A percentile compares a stretch with the other conserved stretches of the same genome.
phyloP scores from a whole-genome alignment of 2,113 vertebrate species.

The Chaetorhynchus papuensis region DNA sequence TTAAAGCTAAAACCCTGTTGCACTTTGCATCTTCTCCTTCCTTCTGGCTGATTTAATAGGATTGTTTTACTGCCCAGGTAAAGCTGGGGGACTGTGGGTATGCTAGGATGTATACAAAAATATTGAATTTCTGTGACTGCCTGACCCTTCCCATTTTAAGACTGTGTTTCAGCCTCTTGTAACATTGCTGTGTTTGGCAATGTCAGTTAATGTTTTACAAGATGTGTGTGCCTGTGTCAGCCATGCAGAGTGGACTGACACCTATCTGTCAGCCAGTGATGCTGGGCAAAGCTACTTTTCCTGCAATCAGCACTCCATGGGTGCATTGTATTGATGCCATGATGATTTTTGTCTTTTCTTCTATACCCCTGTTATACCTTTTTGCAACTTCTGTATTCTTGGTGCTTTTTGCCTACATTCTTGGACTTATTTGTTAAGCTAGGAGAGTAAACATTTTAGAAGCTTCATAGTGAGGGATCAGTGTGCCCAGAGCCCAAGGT shows the following conservation, averaged over 20 bases:
- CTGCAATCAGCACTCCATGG: fast-evolving
- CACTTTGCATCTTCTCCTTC: not conserved
- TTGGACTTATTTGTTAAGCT: too few species aligned
- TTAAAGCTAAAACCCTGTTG: not conserved
- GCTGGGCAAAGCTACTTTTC: not conserved
- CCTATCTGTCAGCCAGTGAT: not conserved
- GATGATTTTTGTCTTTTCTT: too few species aligned
- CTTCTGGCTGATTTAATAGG: not conserved
- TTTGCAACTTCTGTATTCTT: too few species aligned
- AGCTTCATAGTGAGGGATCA: too few species aligned
- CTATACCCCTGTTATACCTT: too few species aligned
- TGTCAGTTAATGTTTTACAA: not conserved
- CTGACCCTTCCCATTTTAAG: not conserved
- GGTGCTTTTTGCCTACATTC: too few species aligned
- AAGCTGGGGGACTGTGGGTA: not conserved
- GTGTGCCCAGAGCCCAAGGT: too few species aligned
- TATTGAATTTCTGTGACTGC: not conserved
- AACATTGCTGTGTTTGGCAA: not conserved
- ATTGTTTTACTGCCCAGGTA: not conserved
- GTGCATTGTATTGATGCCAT: not conserved
- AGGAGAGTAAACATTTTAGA: too few species aligned
- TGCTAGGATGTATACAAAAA: not conserved
- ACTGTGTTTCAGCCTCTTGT: not conserved
- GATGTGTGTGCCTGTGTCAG: not conserved
- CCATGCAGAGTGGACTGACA: not conserved